These are phyloP conservation scores for Nephila pilipes DNA, from an alignment of 1,140 invertebrate species.

Conservation along the genomic window DNA sequence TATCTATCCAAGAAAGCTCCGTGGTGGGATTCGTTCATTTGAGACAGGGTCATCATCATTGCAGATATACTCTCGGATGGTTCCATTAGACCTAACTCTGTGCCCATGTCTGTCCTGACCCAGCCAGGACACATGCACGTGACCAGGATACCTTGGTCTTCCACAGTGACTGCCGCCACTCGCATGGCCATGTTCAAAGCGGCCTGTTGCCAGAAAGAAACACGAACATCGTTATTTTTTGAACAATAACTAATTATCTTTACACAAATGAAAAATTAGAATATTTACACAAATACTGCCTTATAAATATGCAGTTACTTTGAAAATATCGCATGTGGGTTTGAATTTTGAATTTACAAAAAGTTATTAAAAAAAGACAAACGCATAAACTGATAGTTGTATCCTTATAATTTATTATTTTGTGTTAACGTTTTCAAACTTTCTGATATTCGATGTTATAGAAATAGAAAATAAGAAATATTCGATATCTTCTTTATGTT, in stretches of 20 bases:
- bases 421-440: no score
- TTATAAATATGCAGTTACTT: not conserved
- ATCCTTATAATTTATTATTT: no score
- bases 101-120: slow-evolving; percentile 48
- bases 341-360: not conserved
- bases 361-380: not conserved
- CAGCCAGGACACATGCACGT: slow-evolving; percentile 49
- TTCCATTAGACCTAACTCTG: not conserved
- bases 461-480: no score
- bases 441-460: no score
- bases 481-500: no score
- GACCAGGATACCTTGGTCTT: slow-evolving; percentile 15
- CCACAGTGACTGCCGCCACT: not conserved
- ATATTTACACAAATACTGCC: not conserved
- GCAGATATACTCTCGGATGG: not conserved
- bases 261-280: not conserved
- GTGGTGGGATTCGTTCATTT: slow-evolving; percentile 15
- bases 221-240: not conserved
- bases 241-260: not conserved
- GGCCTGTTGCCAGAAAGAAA: not conserved
- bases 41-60: not conserved
- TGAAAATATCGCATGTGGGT: not conserved
- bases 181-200: slow-evolving; percentile 56
- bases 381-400: not conserved
- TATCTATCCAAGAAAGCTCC: slow-evolving; percentile 83